Conservation (phyloP, 2,113 vertebrate genomes). For the Silurus asotus region DNA sequence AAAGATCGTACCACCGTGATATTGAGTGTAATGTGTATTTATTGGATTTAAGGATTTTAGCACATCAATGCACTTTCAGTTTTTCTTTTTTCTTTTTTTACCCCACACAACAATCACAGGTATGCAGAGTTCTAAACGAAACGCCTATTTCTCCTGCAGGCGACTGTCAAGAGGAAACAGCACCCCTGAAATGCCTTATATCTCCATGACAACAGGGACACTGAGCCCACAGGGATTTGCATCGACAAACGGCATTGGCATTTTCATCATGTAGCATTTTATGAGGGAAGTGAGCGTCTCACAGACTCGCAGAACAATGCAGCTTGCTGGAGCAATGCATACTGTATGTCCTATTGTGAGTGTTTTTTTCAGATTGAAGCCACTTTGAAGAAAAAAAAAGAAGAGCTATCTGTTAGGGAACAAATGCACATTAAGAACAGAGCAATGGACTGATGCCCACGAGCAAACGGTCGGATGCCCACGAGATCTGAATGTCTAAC, state of each 20-base stretch:
- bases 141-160: not conserved
- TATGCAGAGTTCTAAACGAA: not conserved
- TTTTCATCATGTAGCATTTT: constrained; percentile 6
- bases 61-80: not conserved
- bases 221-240: not conserved
- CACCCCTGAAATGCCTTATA: not conserved
- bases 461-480: not conserved
- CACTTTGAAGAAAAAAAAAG: not conserved
- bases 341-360: not conserved
- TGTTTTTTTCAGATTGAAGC: not conserved
- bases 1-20: not conserved
- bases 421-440: not conserved
- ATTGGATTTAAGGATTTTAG: not conserved
- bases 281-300: not conserved
- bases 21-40: not conserved
- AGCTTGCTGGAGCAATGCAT: no score
- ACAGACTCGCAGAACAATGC: not conserved
- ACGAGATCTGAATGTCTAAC: not conserved
- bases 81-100: not conserved
- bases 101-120: not conserved
- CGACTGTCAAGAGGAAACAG: not conserved
- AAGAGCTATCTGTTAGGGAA: not conserved
- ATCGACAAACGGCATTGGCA: not conserved
- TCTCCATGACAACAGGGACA: constrained; percentile 22
- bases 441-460: not conserved